These are phyloP conservation scores for Conus betulinus DNA, from an alignment of 1,140 invertebrate genomes.

Conservation along the genomic window DNA sequence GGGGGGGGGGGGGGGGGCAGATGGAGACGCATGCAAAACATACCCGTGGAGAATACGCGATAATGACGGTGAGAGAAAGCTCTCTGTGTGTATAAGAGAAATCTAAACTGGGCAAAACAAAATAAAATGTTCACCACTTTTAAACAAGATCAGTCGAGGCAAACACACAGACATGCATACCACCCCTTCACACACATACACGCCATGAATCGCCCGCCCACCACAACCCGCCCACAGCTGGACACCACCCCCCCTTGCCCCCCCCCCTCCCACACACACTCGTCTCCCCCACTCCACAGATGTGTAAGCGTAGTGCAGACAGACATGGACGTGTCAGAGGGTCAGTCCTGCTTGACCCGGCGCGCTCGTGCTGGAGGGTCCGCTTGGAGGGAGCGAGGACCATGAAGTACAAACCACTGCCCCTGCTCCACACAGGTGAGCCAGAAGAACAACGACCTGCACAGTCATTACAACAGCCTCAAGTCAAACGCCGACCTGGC, in stretches of 20 bases:
- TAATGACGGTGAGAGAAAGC: too few species aligned
- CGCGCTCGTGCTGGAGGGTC: neutral
- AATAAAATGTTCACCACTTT: too few species aligned
- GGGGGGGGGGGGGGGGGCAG: too few species aligned
- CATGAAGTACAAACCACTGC: constrained; percentile 62
- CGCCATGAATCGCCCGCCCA: neutral
- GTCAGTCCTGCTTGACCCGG: neutral
- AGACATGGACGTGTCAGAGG: too few species aligned
- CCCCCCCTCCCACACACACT: too few species aligned
- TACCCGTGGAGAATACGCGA: too few species aligned
- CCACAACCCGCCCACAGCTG: neutral
- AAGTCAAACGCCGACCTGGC: constrained; percentile 19
- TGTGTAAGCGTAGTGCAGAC: too few species aligned
- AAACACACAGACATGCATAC: neutral
- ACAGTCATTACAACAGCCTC: neutral
- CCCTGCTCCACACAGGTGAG: constrained; percentile 79
- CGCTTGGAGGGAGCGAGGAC: constrained; percentile 37
- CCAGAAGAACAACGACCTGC: constrained; percentile 79
- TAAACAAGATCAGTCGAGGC: too few species aligned
- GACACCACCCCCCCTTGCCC: neutral
- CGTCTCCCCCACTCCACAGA: too few species aligned
- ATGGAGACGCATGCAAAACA: too few species aligned
- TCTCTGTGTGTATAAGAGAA: too few species aligned
- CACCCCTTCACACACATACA: neutral
- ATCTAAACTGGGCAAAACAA: too few species aligned